phyloP scores from a whole-genome alignment of 2,113 vertebrate species.

The Lepidothrix coronata region DNA sequence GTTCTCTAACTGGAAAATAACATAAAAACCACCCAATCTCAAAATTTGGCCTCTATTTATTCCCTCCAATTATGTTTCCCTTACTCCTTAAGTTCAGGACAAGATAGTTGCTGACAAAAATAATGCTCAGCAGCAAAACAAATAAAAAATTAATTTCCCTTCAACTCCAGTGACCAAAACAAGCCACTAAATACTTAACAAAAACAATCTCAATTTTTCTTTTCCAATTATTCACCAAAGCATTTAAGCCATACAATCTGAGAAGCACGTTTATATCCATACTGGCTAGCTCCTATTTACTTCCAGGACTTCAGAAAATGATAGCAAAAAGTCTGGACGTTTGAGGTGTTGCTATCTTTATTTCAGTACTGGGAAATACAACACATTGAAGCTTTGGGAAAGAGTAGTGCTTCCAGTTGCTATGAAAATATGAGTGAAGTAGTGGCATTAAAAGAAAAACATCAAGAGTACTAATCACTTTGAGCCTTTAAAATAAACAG shows the following conservation, averaged over 20 bases:
- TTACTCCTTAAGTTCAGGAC: not conserved
- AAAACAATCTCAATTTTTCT: not conserved
- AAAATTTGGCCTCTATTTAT: not conserved
- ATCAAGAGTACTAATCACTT: not conserved
- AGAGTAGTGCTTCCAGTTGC: not conserved
- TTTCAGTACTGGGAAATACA: not conserved
- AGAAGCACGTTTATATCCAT: not conserved
- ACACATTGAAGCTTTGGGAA: not conserved
- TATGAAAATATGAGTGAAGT: not conserved
- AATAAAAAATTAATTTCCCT: not conserved
- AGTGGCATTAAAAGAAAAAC: not conserved
- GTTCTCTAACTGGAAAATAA: not conserved
- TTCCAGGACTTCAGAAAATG: not conserved
- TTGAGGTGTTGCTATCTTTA: not conserved
- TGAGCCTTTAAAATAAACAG: not conserved
- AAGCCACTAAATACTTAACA: not conserved
- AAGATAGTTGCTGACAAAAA: not conserved
- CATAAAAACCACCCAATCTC: not conserved
- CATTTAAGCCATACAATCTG: not conserved
- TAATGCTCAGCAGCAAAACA: not conserved
- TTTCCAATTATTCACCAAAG: not conserved
- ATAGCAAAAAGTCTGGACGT: not conserved
- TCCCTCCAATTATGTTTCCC: not conserved
- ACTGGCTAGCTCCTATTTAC: not conserved
- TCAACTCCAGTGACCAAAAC: slow-evolving; percentile 18